phyloP scores from a whole-genome alignment of 2,888 invertebrate genomes.

The Dromius quadrimaculatus region DNA sequence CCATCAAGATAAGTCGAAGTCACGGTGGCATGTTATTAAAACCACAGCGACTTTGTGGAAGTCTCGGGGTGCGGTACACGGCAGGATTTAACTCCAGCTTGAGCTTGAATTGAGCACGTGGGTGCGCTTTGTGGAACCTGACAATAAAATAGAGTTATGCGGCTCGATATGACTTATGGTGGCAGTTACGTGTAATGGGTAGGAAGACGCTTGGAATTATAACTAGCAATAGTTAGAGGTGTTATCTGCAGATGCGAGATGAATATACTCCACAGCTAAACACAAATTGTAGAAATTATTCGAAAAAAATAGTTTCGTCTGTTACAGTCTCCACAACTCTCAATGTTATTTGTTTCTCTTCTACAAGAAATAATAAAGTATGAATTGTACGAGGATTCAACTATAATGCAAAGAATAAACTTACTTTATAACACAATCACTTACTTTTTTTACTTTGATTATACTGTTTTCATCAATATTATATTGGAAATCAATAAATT shows the following conservation, averaged over 20 bases:
- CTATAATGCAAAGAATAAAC: no score
- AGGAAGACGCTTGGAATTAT: slow-evolving; percentile 32
- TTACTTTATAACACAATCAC: no score
- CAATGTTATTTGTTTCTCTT: no score
- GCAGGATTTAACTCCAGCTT: background rate
- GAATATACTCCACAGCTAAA: no score
- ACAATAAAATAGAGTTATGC: slow-evolving; percentile 50
- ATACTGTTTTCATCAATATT: no score
- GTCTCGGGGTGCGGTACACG: background rate
- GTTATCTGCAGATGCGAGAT: slow-evolving; percentile 24
- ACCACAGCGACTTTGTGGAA: background rate
- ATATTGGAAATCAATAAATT: no score
- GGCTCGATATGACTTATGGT: slow-evolving; percentile 46
- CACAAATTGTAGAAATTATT: no score
- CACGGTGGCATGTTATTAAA: slow-evolving; percentile 26
- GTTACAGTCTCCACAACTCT: no score
- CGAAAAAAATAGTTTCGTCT: no score
- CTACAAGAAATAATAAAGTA: no score
- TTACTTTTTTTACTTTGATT: no score
- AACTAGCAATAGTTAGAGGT: slow-evolving; percentile 24
- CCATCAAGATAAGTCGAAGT: slow-evolving; percentile 27
- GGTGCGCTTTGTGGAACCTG: slow-evolving; percentile 32
- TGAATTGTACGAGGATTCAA: no score
- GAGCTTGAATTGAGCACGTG: slow-evolving; percentile 17
- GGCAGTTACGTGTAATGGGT: slow-evolving; percentile 42